These are phyloP conservation scores for Lepidurus couesii DNA, from an alignment of 1,140 invertebrate genomes.

Conservation along the genomic window DNA sequence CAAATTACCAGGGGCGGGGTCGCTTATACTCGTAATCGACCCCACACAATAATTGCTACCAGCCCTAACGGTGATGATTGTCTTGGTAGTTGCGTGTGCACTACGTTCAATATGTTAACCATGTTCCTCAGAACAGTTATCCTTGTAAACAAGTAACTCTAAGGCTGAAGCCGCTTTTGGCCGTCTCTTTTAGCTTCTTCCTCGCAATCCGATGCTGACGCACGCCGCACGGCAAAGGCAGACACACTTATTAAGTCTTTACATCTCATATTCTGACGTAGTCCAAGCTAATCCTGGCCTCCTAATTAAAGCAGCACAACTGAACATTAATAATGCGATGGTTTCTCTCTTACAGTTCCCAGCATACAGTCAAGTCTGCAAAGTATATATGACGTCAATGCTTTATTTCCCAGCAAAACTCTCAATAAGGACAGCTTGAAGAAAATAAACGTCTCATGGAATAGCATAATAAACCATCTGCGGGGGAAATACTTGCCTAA, in stretches of 20 bases:
- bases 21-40: background rate
- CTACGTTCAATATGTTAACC: background rate
- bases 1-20: background rate
- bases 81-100: background rate
- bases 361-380: background rate
- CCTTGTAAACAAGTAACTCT: background rate
- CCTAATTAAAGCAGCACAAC: background rate
- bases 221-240: background rate
- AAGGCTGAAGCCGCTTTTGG: background rate
- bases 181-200: background rate
- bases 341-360: background rate
- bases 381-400: background rate
- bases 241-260: background rate
- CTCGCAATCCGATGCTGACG: background rate
- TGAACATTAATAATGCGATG: background rate
- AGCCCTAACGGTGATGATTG: background rate
- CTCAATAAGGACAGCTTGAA: background rate
- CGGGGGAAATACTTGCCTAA: background rate
- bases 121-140: background rate
- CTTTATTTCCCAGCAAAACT: background rate
- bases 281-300: background rate
- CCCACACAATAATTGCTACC: background rate
- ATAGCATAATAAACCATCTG: background rate
- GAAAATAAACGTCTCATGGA: background rate
- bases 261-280: background rate